A percentile compares a stretch with the other conserved stretches of the same genome.
These are phyloP conservation scores for Leptopilina clavipes DNA, from an alignment of 1,140 invertebrate genomes.

Conservation along the genomic window DNA sequence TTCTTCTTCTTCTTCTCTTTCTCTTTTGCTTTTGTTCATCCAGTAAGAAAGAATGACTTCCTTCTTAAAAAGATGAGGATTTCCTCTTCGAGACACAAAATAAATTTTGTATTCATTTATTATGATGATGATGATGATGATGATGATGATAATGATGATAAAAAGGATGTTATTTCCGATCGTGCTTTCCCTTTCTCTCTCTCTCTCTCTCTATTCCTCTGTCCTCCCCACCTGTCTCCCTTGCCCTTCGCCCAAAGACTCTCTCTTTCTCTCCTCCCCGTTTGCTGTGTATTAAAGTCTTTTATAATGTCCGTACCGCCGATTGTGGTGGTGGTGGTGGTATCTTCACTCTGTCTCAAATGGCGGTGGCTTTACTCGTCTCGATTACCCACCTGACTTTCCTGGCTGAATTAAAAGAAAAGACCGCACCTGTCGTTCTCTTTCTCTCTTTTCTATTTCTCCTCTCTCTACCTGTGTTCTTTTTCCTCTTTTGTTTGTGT, in stretches of 20 bases:
- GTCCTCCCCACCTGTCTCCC: too few species aligned
- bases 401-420: conserved; percentile 3
- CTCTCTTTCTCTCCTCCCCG: too few species aligned
- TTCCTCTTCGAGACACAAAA: too few species aligned
- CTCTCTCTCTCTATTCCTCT: conserved; percentile 11
- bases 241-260: too few species aligned
- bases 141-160: too few species aligned
- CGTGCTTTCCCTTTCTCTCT: conserved; percentile 12
- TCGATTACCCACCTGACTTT: conserved; percentile 32
- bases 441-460: too few species aligned
- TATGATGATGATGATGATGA: too few species aligned
- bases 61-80: not conserved
- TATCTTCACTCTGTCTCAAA: conserved; percentile 7
- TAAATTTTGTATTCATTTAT: too few species aligned
- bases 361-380: conserved; percentile 1
- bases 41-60: not conserved
- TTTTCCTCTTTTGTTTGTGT: not conserved
- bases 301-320: not conserved
- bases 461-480: too few species aligned
- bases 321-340: too few species aligned
- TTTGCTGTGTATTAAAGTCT: too few species aligned
- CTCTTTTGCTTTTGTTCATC: not conserved
- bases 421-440: not conserved
- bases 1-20: not conserved
- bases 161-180: too few species aligned